Base-by-base conservation (phyloP, 2,888 invertebrate genomes). In the Baccha elongata region DNA sequence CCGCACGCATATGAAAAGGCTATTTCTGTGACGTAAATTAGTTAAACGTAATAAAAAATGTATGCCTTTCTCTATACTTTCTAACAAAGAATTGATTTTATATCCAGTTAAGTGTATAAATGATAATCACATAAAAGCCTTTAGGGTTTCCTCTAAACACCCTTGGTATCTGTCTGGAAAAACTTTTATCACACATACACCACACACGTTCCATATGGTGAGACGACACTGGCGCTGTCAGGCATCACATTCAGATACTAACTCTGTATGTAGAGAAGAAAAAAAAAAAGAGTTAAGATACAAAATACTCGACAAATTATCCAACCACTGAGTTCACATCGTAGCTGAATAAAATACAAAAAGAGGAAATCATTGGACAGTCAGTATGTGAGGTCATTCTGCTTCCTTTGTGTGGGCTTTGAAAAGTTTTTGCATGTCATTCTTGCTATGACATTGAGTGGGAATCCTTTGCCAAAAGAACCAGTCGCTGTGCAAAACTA, bases 361-460 rank as follows among this genome's bases (percentile, higher is more conserved):
- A 23, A 10, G n/a, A 64, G 23, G 37, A 65, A 37, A 37, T 46
- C 37, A 40, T 44, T 35, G 52, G 15, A 52, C 50, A 44, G 52
- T n/a, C n/a, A n/a, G n/a, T n/a, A n/a, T 10, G 69, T 62, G 62
- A 71, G 53, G 75, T 76, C 75, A 76, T 52, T 32, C 40, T 46
- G 32, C 46, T 76, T 55, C 11, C 44, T 40, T 37, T 52, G 32
- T 40, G 58, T 37, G 26, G 50, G 42, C 29, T 35, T 46, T 26
- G 5, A 10, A 23, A 37, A 10, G 26, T 48, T 37, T 62, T 40
- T 44, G 23, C 53, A n/a, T 32, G 42, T 35, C 29, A 42, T 10
- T 13, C 29, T 32, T 1, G 29, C 8, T 4, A 5, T 50, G 17
- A 8, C 52, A 68, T 8, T 35, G 55, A 29, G 37, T 58, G 58